Evolutionary conservation across 2,888 invertebrate species (phyloP), one percentile per base, ranked within the genome.

Genomic region (Apotomis capreana): DNA sequence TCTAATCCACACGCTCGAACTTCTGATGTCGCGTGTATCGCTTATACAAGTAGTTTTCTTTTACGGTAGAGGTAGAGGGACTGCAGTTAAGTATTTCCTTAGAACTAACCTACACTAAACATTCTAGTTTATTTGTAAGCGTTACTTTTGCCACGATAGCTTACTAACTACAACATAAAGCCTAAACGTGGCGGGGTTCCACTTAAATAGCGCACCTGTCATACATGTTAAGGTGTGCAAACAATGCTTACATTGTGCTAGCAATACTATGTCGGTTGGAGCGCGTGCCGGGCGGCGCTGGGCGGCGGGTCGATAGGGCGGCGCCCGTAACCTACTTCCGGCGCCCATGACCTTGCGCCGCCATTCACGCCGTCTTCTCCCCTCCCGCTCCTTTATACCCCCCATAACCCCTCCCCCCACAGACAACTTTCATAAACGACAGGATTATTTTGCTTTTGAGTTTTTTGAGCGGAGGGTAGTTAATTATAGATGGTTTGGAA

Each of bases 271-370:
- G 37, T 26, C 10, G 36, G 52, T 26, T 44, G 54, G 68, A 60
- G 73, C 73, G 75, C 76, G 74, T 75, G 75, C 67, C 69, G 75
- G 70, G 73, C 67, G 74, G 77, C 69, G 74, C 75, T 68, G 72
- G 76, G 78, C 82, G 84, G 83, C 83, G 87, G 91, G 90, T 91
- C 90, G 90, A 90, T 90, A 90, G 88, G 87, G 85, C 87, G 89
- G 87, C 92, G 89, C 91, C 91, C 91, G 92, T 93, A 92, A 91
- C 92, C 92, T 91, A 93, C 90, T 91, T 92, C 92, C 91, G 88
- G 85, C 90, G 92, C 89, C 92, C 92, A 82, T 93, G 92, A 93
- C 92, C 92, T 93, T 93, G 92, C 87, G 83, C 86, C 90, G 89
- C 92, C 92, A 92, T 92, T 92, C 92, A 92, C 90, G 86, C 84